phyloP scores from a whole-genome alignment of 2,113 vertebrate species.

The Abramis brama region DNA sequence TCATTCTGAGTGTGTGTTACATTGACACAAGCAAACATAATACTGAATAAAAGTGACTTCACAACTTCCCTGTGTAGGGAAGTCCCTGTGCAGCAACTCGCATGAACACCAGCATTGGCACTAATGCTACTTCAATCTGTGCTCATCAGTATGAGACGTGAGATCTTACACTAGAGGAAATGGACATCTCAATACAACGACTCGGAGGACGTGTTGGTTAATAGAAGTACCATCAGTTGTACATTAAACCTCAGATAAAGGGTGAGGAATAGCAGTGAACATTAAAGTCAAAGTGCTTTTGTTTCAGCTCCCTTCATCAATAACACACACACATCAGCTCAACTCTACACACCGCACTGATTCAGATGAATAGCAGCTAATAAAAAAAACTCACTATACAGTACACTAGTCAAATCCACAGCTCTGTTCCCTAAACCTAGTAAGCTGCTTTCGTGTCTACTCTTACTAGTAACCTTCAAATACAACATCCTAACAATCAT shows the following conservation, averaged over 20 bases:
- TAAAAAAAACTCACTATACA: conserved; percentile 2
- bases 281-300: conserved; percentile 59
- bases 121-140: neutral
- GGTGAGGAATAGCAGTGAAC: neutral
- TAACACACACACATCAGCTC: conserved; percentile 18
- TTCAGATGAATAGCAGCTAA: conserved; percentile 42
- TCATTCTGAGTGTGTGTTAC: too few species aligned
- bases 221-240: neutral
- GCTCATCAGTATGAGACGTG: neutral
- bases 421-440: conserved; percentile 11
- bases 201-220: neutral
- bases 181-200: neutral
- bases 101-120: neutral
- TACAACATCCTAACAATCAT: neutral
- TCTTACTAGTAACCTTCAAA: neutral
- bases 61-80: neutral
- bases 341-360: conserved; percentile 16
- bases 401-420: neutral
- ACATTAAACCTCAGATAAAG: conserved; percentile 6
- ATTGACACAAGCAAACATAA: neutral
- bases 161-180: neutral
- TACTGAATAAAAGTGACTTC: neutral
- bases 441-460: neutral
- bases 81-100: neutral
- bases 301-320: conserved; percentile 38